Percentiles rank a stretch among this genome's conserved stretches.
phyloP scores from a whole-genome alignment of 2,797 vertebrate species.

The Gastrophryne carolinensis region DNA sequence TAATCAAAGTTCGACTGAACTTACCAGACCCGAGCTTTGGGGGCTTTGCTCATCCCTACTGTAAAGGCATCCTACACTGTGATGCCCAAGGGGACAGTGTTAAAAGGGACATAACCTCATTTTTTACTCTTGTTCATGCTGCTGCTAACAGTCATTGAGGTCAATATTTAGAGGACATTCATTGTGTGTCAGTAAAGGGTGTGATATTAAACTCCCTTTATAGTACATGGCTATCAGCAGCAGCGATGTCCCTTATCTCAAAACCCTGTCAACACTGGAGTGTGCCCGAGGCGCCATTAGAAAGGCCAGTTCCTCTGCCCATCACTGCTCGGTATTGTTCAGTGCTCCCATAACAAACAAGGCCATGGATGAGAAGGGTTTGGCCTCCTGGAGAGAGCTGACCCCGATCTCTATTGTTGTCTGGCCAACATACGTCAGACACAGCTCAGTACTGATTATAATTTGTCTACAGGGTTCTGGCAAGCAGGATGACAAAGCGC shows the following conservation, averaged over 20 bases:
- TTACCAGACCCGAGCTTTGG: too few species aligned
- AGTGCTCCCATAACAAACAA: slow-evolving; percentile 19
- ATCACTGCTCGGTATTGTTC: slow-evolving; percentile 16
- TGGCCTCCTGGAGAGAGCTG: slow-evolving; percentile 30
- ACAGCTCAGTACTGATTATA: slow-evolving; percentile 5
- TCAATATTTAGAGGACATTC: neutral
- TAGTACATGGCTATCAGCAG: neutral
- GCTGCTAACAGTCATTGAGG: neutral
- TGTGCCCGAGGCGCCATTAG: neutral
- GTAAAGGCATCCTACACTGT: too few species aligned
- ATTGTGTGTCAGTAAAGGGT: neutral
- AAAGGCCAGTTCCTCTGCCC: neutral
- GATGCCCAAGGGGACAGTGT: too few species aligned
- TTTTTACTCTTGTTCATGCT: too few species aligned
- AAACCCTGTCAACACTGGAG: neutral
- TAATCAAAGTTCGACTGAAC: too few species aligned
- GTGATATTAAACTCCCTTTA: neutral
- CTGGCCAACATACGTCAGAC: slow-evolving; percentile 5
- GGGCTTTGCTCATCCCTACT: too few species aligned
- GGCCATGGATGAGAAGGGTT: slow-evolving; percentile 19
- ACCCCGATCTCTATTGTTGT: slow-evolving; percentile 38
- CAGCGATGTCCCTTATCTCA: neutral
- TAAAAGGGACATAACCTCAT: too few species aligned
- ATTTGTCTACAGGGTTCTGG: slow-evolving; percentile 1
- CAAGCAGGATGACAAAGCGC: neutral